Conservation (phyloP, 2,113 vertebrate species). For the Dipodomys ordii region DNA sequence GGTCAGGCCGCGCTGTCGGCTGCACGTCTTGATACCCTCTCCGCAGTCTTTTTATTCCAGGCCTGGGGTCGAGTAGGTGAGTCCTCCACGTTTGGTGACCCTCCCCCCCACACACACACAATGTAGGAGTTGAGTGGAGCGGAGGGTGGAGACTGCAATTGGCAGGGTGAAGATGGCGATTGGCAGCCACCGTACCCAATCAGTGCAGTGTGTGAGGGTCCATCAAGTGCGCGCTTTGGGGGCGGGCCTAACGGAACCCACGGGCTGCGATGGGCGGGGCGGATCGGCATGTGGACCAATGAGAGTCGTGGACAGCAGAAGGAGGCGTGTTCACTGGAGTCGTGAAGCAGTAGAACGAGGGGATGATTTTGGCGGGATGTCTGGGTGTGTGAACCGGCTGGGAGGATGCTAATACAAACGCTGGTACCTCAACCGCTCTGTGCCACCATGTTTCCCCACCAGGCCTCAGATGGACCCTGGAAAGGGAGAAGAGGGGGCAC, state of each 20-base stretch:
- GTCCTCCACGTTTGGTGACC: neutral
- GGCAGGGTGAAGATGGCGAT: neutral
- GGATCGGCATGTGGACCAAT: neutral
- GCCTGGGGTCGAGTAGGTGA: neutral
- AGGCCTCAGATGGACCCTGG: constrained; percentile 57
- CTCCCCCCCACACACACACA: rapidly evolving
- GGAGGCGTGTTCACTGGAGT: neutral
- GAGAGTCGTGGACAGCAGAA: neutral
- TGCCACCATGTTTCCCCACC: neutral
- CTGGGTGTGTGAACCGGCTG: neutral
- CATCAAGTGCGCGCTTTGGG: neutral
- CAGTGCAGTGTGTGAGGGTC: neutral
- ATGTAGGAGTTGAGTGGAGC: neutral
- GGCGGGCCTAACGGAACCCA: neutral
- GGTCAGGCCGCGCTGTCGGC: neutral
- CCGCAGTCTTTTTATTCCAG: rapidly evolving
- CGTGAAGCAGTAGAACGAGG: neutral
- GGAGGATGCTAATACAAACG: neutral
- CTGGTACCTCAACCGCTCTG: neutral
- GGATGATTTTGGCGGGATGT: rapidly evolving
- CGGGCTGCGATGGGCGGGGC: neutral
- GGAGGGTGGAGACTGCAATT: neutral
- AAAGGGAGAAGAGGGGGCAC: constrained; percentile 50
- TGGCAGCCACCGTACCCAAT: constrained; percentile 49
- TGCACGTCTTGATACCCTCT: neutral